Evolutionary conservation across 2,888 invertebrate genomes (phyloP), one percentile per base, ranked within the genome.

Genomic region (Odontomyia ornata): DNA sequence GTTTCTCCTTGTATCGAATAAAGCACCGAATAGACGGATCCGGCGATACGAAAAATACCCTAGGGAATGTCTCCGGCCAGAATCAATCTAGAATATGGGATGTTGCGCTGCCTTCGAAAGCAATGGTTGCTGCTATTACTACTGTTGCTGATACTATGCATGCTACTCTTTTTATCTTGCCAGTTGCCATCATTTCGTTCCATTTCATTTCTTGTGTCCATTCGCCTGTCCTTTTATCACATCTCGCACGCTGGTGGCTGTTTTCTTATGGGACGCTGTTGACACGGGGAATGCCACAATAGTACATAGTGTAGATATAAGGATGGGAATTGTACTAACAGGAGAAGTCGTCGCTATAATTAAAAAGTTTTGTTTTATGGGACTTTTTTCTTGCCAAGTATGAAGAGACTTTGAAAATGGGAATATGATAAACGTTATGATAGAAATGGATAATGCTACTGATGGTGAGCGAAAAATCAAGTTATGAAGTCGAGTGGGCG

Each of bases 21-120:
- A 4, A 52, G 13, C 52, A 52, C 15, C 52, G 13, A 52, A 13
- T 52, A 27, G 28, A 56, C 56, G 13, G 46, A 9, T 11, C 46
- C 27, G 30, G 56, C 30, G 21, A 52, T 0, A 65, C 27, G 21
- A 30, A 72, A n/a, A 60, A 73, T 73, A 73, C 60, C 60, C 73
- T 18, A 30, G 73, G 73, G 72, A 56, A 60, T 25, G 43, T 73
- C 57, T 27, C 57, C 15, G 73, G 28, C 13, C 30, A 30, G 43
- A 73, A 73, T 43, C 73, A 73, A 73, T 73, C 73, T 57, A 36
- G 25, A 73, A 28, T 36, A 73, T 73, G 21, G 30, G 57, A 73
- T 72, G 72, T 28, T 15, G 52, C 52, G n/a, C 52, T 4, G 52
- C n/a, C 52, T 52, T 52, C 52, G 5, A 9, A 5, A 36, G 9